A percentile compares a stretch with the other conserved stretches of the same genome.
phyloP scores from a whole-genome alignment of 2,797 vertebrate species.

The Aphelocoma californica region DNA sequence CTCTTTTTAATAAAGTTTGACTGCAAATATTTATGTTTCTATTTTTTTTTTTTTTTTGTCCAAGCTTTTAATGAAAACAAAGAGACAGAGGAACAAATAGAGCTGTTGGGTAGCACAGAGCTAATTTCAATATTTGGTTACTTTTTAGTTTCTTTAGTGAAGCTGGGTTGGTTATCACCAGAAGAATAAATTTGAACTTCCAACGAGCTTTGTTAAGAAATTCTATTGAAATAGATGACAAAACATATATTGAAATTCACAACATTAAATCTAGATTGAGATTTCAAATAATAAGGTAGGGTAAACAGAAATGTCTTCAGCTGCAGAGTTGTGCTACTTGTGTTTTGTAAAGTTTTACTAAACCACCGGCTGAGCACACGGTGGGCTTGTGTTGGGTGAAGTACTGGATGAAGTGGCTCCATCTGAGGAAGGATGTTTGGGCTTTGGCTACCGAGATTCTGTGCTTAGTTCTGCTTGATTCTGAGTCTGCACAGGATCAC shows the following conservation, averaged over 20 bases:
- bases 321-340: not conserved
- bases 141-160: not conserved
- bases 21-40: not conserved
- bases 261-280: not conserved
- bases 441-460: not conserved
- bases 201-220: not conserved
- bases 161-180: not conserved
- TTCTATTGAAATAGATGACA: not conserved
- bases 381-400: not conserved
- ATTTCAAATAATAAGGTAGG: not conserved
- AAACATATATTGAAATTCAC: not conserved
- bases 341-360: not conserved
- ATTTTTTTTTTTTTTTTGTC: not conserved
- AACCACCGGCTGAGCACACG: not conserved
- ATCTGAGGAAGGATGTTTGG: not conserved
- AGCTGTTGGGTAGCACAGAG: not conserved
- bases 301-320: not conserved
- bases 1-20: not conserved
- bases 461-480: not conserved
- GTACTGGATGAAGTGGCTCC: not conserved
- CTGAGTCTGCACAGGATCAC: rapidly evolving
- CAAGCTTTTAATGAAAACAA: not conserved
- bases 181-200: not conserved
- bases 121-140: not conserved
- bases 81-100: not conserved